These are phyloP conservation scores for Hylaeus anthracinus DNA, from an alignment of 1,140 invertebrate species.

Conservation along the genomic window DNA sequence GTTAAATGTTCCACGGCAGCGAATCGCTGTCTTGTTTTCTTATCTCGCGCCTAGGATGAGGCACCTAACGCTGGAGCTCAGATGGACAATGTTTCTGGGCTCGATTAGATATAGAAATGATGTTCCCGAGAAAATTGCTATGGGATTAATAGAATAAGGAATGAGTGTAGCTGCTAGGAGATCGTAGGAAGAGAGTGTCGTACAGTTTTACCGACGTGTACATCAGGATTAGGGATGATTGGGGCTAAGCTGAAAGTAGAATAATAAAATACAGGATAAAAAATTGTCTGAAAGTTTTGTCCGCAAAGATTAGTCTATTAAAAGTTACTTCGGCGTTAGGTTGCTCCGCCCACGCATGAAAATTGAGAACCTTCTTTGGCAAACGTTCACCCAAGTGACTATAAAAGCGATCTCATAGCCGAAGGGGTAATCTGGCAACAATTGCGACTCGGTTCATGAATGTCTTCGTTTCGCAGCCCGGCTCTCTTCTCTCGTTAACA, in stretches of 20 bases:
- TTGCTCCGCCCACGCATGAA: not conserved
- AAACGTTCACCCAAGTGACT: not conserved
- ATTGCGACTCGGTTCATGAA: not conserved
- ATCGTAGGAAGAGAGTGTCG: too few species aligned
- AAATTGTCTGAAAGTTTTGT: too few species aligned
- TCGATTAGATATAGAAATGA: too few species aligned
- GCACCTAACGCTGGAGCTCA: not conserved
- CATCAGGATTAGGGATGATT: too few species aligned
- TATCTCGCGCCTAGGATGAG: not conserved
- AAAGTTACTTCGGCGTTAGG: not conserved
- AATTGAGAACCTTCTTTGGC: not conserved
- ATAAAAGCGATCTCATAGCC: not conserved
- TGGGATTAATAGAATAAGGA: too few species aligned
- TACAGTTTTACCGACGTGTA: too few species aligned
- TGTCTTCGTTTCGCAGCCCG: slow-evolving; percentile 6
- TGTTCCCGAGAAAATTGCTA: too few species aligned
- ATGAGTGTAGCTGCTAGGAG: too few species aligned
- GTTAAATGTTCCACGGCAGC: too few species aligned
- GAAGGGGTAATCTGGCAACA: not conserved
- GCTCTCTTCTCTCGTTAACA: slow-evolving; percentile 42
- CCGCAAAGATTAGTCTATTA: too few species aligned
- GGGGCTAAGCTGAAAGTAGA: too few species aligned
- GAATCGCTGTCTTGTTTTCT: not conserved
- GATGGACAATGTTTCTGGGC: not conserved
- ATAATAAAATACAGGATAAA: too few species aligned